phyloP scores from a whole-genome alignment of 1,140 invertebrate genomes.

The Stegodyphus dumicola region DNA sequence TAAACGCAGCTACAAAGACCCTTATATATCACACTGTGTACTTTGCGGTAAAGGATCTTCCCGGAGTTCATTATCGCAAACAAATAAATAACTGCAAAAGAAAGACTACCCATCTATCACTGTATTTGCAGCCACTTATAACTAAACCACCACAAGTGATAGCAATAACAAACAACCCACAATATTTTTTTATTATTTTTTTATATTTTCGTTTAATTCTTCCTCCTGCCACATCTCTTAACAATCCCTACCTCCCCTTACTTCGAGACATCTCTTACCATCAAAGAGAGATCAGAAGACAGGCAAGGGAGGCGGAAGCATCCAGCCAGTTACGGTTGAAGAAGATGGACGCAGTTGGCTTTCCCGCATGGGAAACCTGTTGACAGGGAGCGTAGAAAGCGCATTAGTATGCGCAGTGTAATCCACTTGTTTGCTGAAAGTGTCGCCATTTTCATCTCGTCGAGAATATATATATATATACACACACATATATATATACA shows the following conservation, averaged over 20 bases:
- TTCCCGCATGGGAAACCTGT: conserved; percentile 20
- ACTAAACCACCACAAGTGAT: conserved; percentile 15
- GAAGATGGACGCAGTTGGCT: no score
- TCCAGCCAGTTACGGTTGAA: neutral
- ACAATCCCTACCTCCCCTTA: neutral
- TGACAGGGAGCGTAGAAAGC: conserved; percentile 44
- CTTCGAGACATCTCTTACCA: neutral
- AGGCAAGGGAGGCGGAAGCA: neutral
- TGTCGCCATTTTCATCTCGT: conserved; percentile 41
- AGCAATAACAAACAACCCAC: neutral
- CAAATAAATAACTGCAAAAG: neutral
- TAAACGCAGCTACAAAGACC: no score
- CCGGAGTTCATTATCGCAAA: neutral
- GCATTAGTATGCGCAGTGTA: conserved; percentile 39
- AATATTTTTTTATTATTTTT: conserved; percentile 8
- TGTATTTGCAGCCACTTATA: conserved; percentile 4
- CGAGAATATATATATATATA: neutral
- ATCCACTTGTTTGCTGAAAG: conserved; percentile 50
- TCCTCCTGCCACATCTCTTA: no score
- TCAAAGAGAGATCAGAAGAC: neutral
- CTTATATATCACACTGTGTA: no score
- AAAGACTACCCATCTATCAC: conserved; percentile 3
- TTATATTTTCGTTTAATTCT: conserved; percentile 5
- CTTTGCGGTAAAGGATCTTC: no score
- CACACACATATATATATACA: neutral